Percentiles rank a stretch among this genome's conserved stretches.
Conservation (phyloP, 2,888 invertebrate genomes). For the Carterocephalus palaemon region DNA sequence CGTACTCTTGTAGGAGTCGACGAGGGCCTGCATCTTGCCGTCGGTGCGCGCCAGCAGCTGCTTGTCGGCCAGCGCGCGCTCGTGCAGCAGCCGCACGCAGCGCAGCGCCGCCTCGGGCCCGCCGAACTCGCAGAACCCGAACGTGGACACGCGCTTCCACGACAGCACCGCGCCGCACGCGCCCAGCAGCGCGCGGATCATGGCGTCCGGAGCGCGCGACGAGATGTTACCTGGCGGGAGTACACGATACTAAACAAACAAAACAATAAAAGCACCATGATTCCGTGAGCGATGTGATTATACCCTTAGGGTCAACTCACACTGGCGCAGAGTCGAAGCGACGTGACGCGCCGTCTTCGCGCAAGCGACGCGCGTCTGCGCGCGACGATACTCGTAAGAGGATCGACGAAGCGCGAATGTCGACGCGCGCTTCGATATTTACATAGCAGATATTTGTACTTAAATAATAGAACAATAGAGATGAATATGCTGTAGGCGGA, state of each 20-base stretch:
- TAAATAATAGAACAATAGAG: too few species aligned
- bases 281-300: neutral
- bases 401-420: too few species aligned
- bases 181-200: constrained; percentile 94
- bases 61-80: constrained; percentile 94
- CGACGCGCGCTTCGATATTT: too few species aligned
- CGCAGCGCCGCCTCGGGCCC: constrained; percentile 95
- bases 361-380: too few species aligned
- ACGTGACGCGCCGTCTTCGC: too few species aligned
- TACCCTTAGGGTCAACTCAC: too few species aligned
- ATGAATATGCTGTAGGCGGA: too few species aligned
- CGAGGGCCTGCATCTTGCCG: constrained; percentile 95
- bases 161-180: constrained; percentile 96
- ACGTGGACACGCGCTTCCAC: constrained; percentile 98
- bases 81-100: constrained; percentile 95
- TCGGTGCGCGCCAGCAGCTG: constrained; percentile 97
- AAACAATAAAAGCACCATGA: neutral
- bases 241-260: neutral
- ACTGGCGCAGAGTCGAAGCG: too few species aligned
- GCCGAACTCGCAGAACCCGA: constrained; percentile 98
- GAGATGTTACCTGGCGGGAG: constrained; percentile 90
- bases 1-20: constrained; percentile 94
- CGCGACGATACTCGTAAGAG: too few species aligned
- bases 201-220: constrained; percentile 95
- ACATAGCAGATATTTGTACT: too few species aligned